Base-by-base conservation (phyloP, 2,797 vertebrate species). In the Staurois parvus region DNA sequence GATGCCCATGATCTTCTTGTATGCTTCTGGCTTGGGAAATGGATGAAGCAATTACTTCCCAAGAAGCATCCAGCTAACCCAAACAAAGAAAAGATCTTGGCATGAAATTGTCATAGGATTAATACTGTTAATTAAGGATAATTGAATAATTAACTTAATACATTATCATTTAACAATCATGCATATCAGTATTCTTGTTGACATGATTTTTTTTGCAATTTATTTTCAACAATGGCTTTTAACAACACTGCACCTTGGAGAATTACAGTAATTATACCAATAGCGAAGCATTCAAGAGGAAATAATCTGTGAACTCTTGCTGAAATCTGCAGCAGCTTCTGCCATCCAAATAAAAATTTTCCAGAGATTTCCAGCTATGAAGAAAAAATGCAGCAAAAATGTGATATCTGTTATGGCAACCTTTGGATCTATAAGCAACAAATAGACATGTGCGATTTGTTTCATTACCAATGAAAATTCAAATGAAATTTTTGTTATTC, bases 61-160 rank as follows among this genome's bases (percentile, higher is more conserved):
- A n/a, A 72, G 66, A 84, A 70, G 28, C 42, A 19, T 68, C 72
- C 8, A 76, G 68, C 30, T 59, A 48, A 52, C 66, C 40, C 32
- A 42, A 77, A 84, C 75, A 69, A 84, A 70, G 67, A 69, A 9
- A 15, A 15, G 8, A 77, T 42, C 42, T 69, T 56, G 40, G 74
- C 67, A 29, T 32, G 64, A 84, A 42, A 83, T 34, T 77, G 69
- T 70, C 74, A 70, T 70, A 69, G 30, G 45, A 76, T 74, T 32
- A 42, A 29, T 72, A 37, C 28, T 40, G 48, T 62, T 76, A 77
- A 77, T 80, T 68, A 80, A 29, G n/a, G 24, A 76, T 84, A 77
- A 77, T 84, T 42, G 32, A 40, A 77, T 84, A 76, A 70, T 84
- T 84, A 76, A 70, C 59, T 77, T 6, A 68, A 70, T 77, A 64